Base-by-base conservation (phyloP, 2,888 invertebrate species). In the Macrophya annulata region DNA sequence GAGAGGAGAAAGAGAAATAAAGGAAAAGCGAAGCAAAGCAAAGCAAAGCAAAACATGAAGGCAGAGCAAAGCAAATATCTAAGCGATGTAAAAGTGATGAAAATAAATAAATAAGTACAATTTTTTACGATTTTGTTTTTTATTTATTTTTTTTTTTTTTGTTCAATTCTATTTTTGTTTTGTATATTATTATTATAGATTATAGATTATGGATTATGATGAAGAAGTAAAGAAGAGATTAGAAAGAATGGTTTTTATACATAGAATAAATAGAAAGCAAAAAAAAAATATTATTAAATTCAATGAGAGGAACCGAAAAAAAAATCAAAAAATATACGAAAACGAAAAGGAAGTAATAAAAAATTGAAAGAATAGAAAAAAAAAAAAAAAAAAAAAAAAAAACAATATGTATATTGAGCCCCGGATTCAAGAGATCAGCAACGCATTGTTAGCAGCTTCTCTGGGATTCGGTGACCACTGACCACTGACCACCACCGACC, bases 1-100 rank as follows among this genome's bases (percentile, higher is more conserved):
- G 51, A 77, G 51, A 55, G 77, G 55, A 31, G 77, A 77, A 77
- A n/a, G 31, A 74, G 45, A 45, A 45, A 76, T 48, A 48, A 45
- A 48, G 51, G 51, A 25, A 76, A 76, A 76, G 76, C 76, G 9
- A 48, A 12, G 45, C 74, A n/a, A 76, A 15, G 76, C 25, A 40
- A 37, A 71, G 25, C 40, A n/a, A 71, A 9, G 40, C 37, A 71
- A 9, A 17, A 10, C 9, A n/a, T 9, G 10, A 71, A 31, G n/a
- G 37, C 37, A 31, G 37, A 1, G 59, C n/a, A n/a, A 76, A 25
- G 45, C 21, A 76, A 45, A 74, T 76, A 76, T 48, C 45, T 72
- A 72, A n/a, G 43, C 40, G 40, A 21, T n/a, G 43, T 72, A 37
- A 72, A 72, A 72, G 21, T 37, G 43, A 21, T 10, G 25, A 48